Evolutionary conservation across 2,888 invertebrate species (phyloP).

Genomic region (Sphinx pinastri): DNA sequence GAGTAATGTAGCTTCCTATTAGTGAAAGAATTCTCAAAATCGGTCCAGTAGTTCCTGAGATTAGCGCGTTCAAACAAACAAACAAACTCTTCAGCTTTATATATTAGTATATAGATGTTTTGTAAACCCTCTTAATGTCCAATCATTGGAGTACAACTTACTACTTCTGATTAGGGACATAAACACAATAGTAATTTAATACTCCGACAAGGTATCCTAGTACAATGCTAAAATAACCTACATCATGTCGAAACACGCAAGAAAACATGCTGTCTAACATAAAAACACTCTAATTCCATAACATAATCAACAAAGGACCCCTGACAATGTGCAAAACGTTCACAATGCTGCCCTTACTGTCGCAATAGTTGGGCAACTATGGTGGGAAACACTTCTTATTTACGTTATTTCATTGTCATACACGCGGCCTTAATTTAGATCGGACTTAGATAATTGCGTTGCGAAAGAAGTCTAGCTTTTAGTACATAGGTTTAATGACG

Average conservation of each 20-base stretch:
- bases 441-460: constrained; percentile 54
- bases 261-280: background rate
- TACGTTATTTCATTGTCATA: constrained; percentile 69
- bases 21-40: too few relatives aligned
- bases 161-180: too few relatives aligned
- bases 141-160: too few relatives aligned
- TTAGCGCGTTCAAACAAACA: too few relatives aligned
- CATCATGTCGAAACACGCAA: background rate
- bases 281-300: constrained; percentile 20
- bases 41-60: too few relatives aligned
- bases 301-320: constrained; percentile 26
- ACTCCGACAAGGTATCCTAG: too few relatives aligned
- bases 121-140: too few relatives aligned
- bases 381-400: constrained; percentile 72
- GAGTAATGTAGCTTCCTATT: too few relatives aligned
- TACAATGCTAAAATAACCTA: background rate
- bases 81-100: too few relatives aligned
- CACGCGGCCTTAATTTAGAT: constrained; percentile 56
- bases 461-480: constrained; percentile 44
- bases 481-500: background rate
- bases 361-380: constrained; percentile 32
- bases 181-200: too few relatives aligned
- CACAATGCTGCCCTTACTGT: constrained; percentile 26
- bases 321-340: constrained; percentile 24
- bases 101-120: too few relatives aligned